Evolutionary conservation across 2,888 invertebrate genomes (phyloP).

Genomic region (Agonum fuliginosum): DNA sequence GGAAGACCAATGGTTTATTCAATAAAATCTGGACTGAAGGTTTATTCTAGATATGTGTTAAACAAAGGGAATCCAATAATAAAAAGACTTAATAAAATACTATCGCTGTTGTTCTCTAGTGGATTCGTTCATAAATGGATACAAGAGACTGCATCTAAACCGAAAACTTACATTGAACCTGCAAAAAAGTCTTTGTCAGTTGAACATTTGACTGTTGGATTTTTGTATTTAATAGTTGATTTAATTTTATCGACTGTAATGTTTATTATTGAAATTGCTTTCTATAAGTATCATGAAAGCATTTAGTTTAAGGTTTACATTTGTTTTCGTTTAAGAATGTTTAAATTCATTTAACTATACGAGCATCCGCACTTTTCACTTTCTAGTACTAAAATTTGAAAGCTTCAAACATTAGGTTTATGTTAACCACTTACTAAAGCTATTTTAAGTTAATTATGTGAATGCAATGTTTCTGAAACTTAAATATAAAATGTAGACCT

Average conservation of each 20-base stretch:
- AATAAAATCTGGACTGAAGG: no score
- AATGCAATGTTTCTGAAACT: no score
- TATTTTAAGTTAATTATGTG: no score
- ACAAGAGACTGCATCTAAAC: background rate
- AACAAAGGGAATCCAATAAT: background rate
- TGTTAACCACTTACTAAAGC: no score
- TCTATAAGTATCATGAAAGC: no score
- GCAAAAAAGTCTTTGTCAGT: background rate
- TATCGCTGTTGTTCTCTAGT: background rate
- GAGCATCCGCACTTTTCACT: no score
- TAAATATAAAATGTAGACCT: no score
- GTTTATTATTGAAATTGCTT: background rate
- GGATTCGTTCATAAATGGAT: background rate
- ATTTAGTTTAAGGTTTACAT: no score
- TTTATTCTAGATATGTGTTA: background rate
- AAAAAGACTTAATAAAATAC: background rate
- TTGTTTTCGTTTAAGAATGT: no score
- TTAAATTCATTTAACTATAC: no score
- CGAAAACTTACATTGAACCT: background rate
- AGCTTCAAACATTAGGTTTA: no score
- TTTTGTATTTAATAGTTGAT: background rate
- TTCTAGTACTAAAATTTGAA: no score
- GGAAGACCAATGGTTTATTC: constrained; percentile 4
- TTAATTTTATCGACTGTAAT: background rate
- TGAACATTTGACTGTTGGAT: background rate